Conservation (phyloP, 2,888 invertebrate genomes). For the Orchesella flavescens region DNA sequence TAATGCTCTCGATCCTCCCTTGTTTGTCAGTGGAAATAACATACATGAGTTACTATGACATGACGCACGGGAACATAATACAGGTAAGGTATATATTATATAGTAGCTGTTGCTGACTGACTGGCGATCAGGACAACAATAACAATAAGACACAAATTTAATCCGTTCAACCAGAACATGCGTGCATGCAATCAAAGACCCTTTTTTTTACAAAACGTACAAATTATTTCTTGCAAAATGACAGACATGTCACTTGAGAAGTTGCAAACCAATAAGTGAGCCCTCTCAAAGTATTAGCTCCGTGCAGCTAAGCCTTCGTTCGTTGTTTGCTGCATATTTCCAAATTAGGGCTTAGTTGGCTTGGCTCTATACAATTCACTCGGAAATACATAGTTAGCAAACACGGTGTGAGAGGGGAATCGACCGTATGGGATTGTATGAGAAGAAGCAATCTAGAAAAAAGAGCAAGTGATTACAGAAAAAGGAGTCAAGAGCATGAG, state of each 20-base stretch:
- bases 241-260: constrained; percentile 42
- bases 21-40: too few relatives aligned
- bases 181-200: neutral
- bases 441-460: constrained; percentile 39
- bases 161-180: neutral
- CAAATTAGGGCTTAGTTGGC: neutral
- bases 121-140: too few relatives aligned
- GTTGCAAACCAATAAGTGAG: constrained; percentile 27
- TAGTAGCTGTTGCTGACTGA: too few relatives aligned
- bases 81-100: too few relatives aligned
- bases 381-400: constrained; percentile 26
- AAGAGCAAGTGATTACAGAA: constrained; percentile 32
- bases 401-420: constrained; percentile 11
- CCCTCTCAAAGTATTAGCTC: neutral
- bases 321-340: too few relatives aligned
- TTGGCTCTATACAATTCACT: constrained; percentile 15
- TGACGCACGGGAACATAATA: too few relatives aligned
- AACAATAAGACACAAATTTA: too few relatives aligned
- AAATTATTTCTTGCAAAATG: constrained; percentile 42
- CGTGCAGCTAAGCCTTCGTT: neutral
- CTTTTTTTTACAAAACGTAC: constrained; percentile 11
- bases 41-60: too few relatives aligned
- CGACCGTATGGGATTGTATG: neutral
- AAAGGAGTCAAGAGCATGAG: constrained; percentile 48
- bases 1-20: too few relatives aligned